A percentile compares a stretch with the other conserved stretches of the same genome.
Evolutionary conservation across 2,797 vertebrate genomes (phyloP).

Genomic region (Novumbra hubbsi): DNA sequence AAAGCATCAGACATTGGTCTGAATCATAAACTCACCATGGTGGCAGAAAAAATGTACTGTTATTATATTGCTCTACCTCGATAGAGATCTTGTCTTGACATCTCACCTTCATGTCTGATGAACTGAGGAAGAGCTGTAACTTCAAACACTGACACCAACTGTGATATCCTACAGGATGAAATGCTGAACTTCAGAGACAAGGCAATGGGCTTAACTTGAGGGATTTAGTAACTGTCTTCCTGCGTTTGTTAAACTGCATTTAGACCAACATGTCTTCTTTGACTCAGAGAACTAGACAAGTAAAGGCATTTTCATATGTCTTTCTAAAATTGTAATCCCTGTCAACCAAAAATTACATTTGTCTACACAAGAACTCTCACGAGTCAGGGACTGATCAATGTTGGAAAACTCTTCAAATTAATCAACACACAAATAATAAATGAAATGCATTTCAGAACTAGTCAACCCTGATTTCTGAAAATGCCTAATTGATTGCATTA

Average conservation of each 20-base stretch:
- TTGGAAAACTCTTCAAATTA: not conserved
- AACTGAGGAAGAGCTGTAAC: slow-evolving; percentile 49
- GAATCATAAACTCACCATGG: not conserved
- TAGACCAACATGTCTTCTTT: slow-evolving; percentile 41
- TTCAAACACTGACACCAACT: slow-evolving; percentile 60
- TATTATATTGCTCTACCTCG: not conserved
- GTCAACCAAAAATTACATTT: slow-evolving; percentile 6
- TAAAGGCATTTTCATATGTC: slow-evolving; percentile 41
- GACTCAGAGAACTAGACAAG: slow-evolving; percentile 41
- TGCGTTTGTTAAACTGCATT: slow-evolving; percentile 50
- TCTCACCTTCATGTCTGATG: slow-evolving; percentile 59
- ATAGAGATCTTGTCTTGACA: slow-evolving; percentile 16
- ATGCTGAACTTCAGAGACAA: slow-evolving; percentile 59
- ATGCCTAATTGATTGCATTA: not conserved
- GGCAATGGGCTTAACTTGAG: slow-evolving; percentile 67
- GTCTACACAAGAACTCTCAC: not conserved
- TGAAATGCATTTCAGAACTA: not conserved
- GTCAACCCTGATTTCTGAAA: not conserved
- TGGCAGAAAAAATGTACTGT: not conserved
- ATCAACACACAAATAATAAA: not conserved
- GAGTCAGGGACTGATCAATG: not conserved
- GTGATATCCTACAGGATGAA: slow-evolving; percentile 63
- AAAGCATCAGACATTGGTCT: not conserved
- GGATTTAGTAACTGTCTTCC: slow-evolving; percentile 64
- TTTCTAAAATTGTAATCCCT: slow-evolving; percentile 25